phyloP scores from a whole-genome alignment of 2,888 invertebrate genomes.

The Andrena minutula region DNA sequence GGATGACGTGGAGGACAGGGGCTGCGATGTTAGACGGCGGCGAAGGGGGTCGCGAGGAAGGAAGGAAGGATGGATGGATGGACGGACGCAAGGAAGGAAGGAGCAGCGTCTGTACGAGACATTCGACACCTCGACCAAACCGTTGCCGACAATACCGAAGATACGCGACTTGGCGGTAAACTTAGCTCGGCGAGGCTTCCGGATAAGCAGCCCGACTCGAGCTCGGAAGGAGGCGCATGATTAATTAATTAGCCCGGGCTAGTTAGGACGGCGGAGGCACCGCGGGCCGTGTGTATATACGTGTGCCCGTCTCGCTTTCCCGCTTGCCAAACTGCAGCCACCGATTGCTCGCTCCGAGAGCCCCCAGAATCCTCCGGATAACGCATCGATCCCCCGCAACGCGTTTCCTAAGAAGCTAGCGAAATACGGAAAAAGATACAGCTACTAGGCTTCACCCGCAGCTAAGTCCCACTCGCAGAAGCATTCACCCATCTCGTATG shows the following conservation, averaged over 20 bases:
- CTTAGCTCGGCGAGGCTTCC: conserved; percentile 80
- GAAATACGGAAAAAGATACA: no score
- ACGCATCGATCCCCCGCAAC: conserved; percentile 7
- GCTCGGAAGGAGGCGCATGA: conserved; percentile 79
- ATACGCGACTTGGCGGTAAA: conserved; percentile 84
- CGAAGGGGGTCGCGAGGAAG: neutral
- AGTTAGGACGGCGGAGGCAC: conserved; percentile 76
- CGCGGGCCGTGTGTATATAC: conserved; percentile 45
- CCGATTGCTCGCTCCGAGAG: conserved; percentile 58
- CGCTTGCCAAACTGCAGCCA: conserved; percentile 42
- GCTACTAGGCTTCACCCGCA: no score
- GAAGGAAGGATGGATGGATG: conserved; percentile 36
- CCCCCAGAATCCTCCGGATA: no score
- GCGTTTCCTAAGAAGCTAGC: neutral
- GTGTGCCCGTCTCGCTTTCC: conserved; percentile 43
- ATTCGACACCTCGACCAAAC: conserved; percentile 83
- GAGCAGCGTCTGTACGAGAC: conserved; percentile 82
- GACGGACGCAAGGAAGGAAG: conserved; percentile 67
- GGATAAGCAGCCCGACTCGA: conserved; percentile 80
- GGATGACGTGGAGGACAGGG: conserved; percentile 21
- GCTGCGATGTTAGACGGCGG: conserved; percentile 10
- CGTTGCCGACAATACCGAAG: conserved; percentile 83
- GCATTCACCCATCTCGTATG: neutral
- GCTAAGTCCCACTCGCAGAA: no score
- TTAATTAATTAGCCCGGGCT: conserved; percentile 84